A percentile compares a stretch with the other conserved stretches of the same genome.
These are phyloP conservation scores for Axis porcinus DNA, from an alignment of 2,113 vertebrate species.

Conservation along the genomic window DNA sequence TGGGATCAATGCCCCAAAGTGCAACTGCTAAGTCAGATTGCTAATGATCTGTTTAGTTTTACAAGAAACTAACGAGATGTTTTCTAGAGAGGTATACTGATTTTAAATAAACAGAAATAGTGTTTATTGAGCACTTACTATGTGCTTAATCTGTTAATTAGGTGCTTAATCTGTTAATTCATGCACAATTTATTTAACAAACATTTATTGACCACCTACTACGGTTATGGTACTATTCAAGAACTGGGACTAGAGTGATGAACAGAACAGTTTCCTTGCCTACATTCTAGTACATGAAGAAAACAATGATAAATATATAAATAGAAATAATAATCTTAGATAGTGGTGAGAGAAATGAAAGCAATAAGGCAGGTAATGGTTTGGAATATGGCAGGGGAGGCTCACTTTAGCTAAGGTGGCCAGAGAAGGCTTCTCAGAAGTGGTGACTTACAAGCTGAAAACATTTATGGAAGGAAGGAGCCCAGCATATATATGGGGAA, in stretches of 20 bases:
- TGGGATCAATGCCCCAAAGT: not conserved
- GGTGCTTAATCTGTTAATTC: not conserved
- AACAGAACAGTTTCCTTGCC: not conserved
- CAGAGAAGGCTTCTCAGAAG: not conserved
- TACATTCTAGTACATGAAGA: not conserved
- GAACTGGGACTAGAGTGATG: not conserved
- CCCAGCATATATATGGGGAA: accelerated
- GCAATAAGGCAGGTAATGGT: not conserved
- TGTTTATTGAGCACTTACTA: not conserved
- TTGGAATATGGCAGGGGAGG: not conserved
- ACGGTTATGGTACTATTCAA: not conserved
- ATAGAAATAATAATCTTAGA: not conserved
- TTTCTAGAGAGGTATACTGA: not conserved
- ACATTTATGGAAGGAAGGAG: not conserved
- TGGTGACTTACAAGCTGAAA: not conserved
- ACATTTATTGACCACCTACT: not conserved
- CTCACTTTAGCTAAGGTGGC: not conserved
- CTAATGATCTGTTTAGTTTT: not conserved
- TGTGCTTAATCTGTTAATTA: not conserved
- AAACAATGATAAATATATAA: not conserved
- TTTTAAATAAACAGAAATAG: not conserved
- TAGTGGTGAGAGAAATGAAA: not conserved
- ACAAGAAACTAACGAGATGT: not conserved
- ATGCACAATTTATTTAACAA: not conserved
- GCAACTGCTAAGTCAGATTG: not conserved